Conservation (phyloP, 2,888 invertebrate genomes). For the Chaetoderma sp. region DNA sequence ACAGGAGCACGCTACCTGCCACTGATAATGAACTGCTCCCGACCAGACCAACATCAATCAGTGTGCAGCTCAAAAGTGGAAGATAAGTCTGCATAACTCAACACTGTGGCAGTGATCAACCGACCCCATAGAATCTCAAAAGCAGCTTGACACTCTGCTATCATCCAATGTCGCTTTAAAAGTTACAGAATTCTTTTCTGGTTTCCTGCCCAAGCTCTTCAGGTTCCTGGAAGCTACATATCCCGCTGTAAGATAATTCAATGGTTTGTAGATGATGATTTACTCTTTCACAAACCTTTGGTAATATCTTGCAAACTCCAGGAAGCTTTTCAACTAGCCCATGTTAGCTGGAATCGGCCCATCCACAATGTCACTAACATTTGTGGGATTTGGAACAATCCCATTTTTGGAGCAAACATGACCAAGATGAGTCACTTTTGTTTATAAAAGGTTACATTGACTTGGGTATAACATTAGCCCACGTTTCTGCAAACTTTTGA, state of each 20-base stretch:
- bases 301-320: background rate
- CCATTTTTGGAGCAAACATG: background rate
- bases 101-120: background rate
- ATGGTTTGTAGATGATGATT: background rate
- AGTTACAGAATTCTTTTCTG: background rate
- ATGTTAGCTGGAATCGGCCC: background rate
- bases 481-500: background rate
- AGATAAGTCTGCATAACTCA: background rate
- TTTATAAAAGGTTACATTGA: background rate
- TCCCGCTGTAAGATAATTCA: background rate
- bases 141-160: background rate
- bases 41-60: background rate
- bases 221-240: background rate
- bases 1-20: too few species aligned
- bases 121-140: background rate
- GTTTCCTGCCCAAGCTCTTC: background rate
- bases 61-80: slow-evolving; percentile 1
- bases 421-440: slow-evolving; percentile 1
- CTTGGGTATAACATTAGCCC: background rate
- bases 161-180: background rate
- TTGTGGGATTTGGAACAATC: background rate
- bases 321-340: background rate
- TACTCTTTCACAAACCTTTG: slow-evolving; percentile 1
- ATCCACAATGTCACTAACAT: background rate
- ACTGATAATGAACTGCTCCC: background rate